Base-by-base conservation (phyloP, 2,797 vertebrate genomes). In the Syndactyla subalaris region DNA sequence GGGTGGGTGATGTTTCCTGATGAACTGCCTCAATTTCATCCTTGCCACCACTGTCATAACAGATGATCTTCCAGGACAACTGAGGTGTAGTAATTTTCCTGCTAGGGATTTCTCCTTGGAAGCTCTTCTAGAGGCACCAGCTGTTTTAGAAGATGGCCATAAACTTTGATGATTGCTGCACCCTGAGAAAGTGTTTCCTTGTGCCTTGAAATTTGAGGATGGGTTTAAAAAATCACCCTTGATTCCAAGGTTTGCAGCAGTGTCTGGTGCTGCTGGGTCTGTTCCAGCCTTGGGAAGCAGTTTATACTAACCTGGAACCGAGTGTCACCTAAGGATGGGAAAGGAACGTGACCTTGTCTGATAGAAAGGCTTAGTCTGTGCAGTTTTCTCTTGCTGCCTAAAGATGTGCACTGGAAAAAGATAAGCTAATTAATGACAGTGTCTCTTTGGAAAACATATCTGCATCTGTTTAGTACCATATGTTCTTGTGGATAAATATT, bases 401-500 rank as follows among this genome's bases (percentile, higher is more conserved):
- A 85, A 95, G 49, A 39, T 7, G 7, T 17, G 14, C 13, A 4
- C 75, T 83, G 77, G 48, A 48, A 32, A 85, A 59, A 48, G 85
- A 48, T 0, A 57, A 55, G 55, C 52, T 77, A 52, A 52, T 77
- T 61, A 18, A 49, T 74, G 84, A 36, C 52, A 65, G 1, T 9
- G 3, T 74, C 21, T 92, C 57, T 67, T 57, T 34, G 78, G 65
- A 66, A 93, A 86, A 41, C 3, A 5, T 10, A 61, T 16, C 88
- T 32, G 34, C 81, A 46, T 87, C 86, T 54, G 52, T 93, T 85
- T 26, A 41, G 59, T 79, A n/a, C 78, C 32, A 0, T 34, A 29
- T 68, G 49, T 63, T 84, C 59, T 85, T 82, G 38, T 61, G 74
- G 94, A 89, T 96, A 96, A 95, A 93, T 85, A 54, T 46, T 77